Base-by-base conservation (phyloP, 1,140 invertebrate species). In the Eumaeus atala region DNA sequence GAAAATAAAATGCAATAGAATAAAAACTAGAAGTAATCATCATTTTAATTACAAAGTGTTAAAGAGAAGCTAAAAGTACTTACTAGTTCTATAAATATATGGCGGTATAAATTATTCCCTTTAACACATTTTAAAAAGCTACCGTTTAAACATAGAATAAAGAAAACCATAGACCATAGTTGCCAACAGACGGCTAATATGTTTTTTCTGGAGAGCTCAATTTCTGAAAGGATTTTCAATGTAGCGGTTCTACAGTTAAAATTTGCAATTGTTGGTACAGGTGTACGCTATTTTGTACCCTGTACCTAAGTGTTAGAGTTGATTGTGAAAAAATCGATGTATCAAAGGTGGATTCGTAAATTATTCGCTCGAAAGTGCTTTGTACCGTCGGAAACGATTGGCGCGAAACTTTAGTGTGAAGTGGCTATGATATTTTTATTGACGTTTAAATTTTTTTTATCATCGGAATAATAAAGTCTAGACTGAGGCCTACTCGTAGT, bases 311-410 rank as follows among this genome's bases (percentile, higher is more conserved):
- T 9, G 16, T 9, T 18, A 44, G 17, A 14, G 40, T 44, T 16
- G 40, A 14, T 9, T 44, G 17, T 14, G 5, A 44, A 14, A 4
- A 9, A 9, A 14, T 16, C 1, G 40, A 9, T 5, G 40, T 44
- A 16, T 44, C 9, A 44, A 17, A 44, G 40, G 9, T 17, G 40
- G 40, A 44, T 65, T 65, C 59, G 56, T 65, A 59, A 65, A 65
- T 65, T 65, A 65, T 61, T 62, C 60, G 59, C 53, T 65, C 38
- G 56, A 53, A 56, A 58, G 59, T 48, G 48, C 60, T 64, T 64
- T 65, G 54, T 52, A 55, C 52, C 56, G 55, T 51, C 48, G 55
- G 28, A 60, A 55, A 48, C 57, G 57, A 48, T 28, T 51, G 57
- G 57, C 57, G 57, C 51, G 57, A 33, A 37, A 42, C 28, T 59